These are phyloP conservation scores for Irena cyanogastra DNA, from an alignment of 2,113 vertebrate species.

Conservation along the genomic window DNA sequence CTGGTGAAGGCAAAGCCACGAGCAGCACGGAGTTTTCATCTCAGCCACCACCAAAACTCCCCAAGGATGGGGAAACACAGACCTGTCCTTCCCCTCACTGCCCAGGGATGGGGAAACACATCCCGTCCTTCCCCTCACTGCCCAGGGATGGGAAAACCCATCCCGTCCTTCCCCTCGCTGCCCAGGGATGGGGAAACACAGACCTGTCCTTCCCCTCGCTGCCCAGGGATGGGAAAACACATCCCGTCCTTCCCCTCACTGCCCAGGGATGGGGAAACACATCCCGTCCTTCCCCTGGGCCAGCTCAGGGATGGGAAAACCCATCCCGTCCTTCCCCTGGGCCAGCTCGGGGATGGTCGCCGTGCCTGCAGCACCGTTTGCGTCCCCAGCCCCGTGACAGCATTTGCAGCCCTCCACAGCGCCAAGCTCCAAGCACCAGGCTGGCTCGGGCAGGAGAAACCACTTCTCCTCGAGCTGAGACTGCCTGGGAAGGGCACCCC, in stretches of 20 bases:
- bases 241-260: rapidly evolving
- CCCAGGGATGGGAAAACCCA: background rate
- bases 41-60: background rate
- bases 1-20: background rate
- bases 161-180: background rate
- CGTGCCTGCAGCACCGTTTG: background rate
- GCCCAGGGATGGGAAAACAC: background rate
- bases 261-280: background rate
- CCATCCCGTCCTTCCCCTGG: background rate
- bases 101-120: background rate
- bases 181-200: background rate
- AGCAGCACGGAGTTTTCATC: background rate
- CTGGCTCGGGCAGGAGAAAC: background rate
- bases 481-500: background rate
- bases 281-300: background rate
- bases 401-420: background rate
- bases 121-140: background rate
- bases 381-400: background rate
- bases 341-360: rapidly evolving
- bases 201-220: rapidly evolving
- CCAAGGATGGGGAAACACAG: background rate
- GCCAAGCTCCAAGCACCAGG: background rate
- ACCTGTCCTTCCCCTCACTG: background rate
- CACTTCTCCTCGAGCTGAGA: rapidly evolving
- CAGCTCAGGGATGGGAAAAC: background rate